Evolutionary conservation across 2,888 invertebrate species (phyloP), one percentile per base, ranked within the genome.

Genomic region (Tholera decimalis): DNA sequence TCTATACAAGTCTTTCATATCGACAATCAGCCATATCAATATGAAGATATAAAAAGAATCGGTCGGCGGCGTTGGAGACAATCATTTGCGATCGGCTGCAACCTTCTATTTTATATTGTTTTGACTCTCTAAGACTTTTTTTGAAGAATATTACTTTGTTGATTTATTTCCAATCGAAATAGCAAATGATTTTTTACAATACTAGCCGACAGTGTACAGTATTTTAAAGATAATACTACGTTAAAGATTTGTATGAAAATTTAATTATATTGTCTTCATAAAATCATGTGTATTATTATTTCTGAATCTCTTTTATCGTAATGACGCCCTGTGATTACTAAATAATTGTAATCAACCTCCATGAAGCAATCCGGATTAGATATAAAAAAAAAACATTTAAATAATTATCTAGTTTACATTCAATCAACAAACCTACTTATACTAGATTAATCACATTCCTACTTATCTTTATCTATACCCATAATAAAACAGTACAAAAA

Each of bases 221-320:
- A 97, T 97, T 97, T 97, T 97, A 97, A 97, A 96, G 96, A 95
- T 96, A 94, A 97, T 96, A 97, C 90, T 94, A 95, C 97, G 97
- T 97, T 97, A 97, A 97, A 97, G 94, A 97, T 97, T 97, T 97
- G 97, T 97, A 97, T 97, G 97, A 97, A 97, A 97, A 97, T 96
- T 96, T 94, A 95, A 96, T 96, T 96, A 96, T 96, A 95, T 95
- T 94, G 95, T 95, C 95, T 95, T 95, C 95, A 92, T 95, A 95
- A 94, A 93, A 88, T 83, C 65, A 84, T 63, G 85, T 88, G 91
- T 89, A 72, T 90, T 89, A 83, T 91, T 89, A 88, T 89, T 88
- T 85, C 61, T 54, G 67, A 63, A 68, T 65, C 35, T 61, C 44
- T 24, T 22, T 39, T 77, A 67, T 65, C 62, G 1, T 15, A 47